A percentile compares a stretch with the other conserved stretches of the same genome.
Conservation (phyloP, 2,113 vertebrate species). For the Ophthalmolycus amberensis region DNA sequence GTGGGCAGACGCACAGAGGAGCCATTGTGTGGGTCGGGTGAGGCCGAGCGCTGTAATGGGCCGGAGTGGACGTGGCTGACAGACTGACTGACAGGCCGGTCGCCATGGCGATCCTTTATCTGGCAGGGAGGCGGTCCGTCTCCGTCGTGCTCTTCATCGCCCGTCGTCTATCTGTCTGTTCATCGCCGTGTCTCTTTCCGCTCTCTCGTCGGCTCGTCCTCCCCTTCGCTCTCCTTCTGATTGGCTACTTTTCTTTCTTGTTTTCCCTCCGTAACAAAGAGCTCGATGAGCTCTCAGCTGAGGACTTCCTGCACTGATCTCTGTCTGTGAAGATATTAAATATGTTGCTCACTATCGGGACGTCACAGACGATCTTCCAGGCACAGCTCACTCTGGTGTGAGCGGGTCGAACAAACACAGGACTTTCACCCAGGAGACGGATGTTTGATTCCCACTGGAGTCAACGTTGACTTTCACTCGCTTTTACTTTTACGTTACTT, state of each 20-base stretch:
- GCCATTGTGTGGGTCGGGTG: constrained; percentile 68
- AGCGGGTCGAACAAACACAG: no score
- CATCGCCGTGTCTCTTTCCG: constrained; percentile 63
- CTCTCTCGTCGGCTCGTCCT: constrained; percentile 62
- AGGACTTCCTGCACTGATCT: neutral
- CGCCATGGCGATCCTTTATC: constrained; percentile 70
- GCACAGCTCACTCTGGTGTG: no score
- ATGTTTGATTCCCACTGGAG: no score
- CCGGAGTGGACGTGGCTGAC: constrained; percentile 75
- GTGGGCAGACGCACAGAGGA: constrained; percentile 63
- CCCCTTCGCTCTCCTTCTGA: constrained; percentile 13
- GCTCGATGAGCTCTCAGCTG: no score
- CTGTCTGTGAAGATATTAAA: neutral
- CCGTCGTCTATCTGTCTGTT: constrained; percentile 58
- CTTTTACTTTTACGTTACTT: no score
- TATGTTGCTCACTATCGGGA: neutral
- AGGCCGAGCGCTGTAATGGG: constrained; percentile 59
- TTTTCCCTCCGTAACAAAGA: neutral
- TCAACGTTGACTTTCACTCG: no score
- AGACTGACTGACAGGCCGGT: constrained; percentile 77
- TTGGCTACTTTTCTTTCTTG: neutral
- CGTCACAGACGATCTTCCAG: neutral
- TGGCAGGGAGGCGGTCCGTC: constrained; percentile 35
- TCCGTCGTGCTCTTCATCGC: constrained; percentile 52
- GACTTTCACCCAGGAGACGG: no score